Percentiles rank a stretch among this genome's conserved stretches.
Conservation (phyloP, 1,140 invertebrate species). For the Leptopilina clavipes region DNA sequence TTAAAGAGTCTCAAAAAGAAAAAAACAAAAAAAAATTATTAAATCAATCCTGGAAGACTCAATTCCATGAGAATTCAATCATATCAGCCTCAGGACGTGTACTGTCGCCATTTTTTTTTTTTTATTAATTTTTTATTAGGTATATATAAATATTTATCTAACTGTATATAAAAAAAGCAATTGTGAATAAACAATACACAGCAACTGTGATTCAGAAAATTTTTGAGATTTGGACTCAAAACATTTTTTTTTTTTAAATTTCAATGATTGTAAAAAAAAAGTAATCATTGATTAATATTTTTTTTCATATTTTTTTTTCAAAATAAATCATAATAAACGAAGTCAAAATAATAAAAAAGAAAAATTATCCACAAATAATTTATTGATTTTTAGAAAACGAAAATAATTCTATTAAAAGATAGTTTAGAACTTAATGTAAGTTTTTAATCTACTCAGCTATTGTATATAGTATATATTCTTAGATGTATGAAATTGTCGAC, state of each 20-base stretch:
- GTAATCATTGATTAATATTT: background rate
- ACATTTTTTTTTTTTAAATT: no score
- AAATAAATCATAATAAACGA: constrained; percentile 10
- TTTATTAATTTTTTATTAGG: constrained; percentile 17
- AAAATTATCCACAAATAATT: constrained; percentile 19
- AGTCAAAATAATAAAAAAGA: no score
- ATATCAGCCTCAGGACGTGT: background rate
- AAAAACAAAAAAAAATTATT: background rate
- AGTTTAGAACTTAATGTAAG: background rate
- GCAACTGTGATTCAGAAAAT: constrained; percentile 42
- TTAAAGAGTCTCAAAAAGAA: constrained; percentile 49
- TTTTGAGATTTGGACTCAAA: background rate
- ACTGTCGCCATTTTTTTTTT: background rate
- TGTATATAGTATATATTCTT: background rate
- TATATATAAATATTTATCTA: constrained; percentile 41
- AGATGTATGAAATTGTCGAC: no score
- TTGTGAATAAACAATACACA: constrained; percentile 43
- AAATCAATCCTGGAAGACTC: background rate
- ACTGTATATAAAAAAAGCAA: constrained; percentile 35
- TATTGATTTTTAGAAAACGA: background rate
- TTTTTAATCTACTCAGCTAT: background rate
- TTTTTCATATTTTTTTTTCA: background rate
- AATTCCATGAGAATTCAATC: constrained; percentile 9
- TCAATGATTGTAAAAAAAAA: background rate
- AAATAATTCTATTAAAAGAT: background rate